Evolutionary conservation across 2,797 vertebrate species (phyloP), one percentile per base, ranked within the genome.

Genomic region (Iguana delicatissima): DNA sequence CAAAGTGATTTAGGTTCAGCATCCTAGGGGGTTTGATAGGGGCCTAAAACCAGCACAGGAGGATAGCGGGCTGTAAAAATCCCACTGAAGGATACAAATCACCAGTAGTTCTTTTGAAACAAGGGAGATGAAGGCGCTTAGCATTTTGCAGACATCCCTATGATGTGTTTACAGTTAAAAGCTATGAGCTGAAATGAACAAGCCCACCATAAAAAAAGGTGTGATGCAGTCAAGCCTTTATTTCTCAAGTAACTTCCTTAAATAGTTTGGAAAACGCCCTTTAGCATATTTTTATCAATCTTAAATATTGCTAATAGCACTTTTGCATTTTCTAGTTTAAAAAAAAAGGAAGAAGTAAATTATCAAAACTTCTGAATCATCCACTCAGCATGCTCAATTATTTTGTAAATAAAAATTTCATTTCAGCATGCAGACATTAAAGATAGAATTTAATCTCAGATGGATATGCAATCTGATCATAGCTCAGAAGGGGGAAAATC

Each of bases 401-500:
- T 89, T 91, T 84, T 91, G 88, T 89, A 91, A 93, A 89, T 85
- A 91, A 80, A 87, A 91, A 76, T 69, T 84, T 81, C 69, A 81
- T 91, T 89, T 80, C 81, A 69, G 76, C 86, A 93, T 77, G 55
- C 84, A 89, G 85, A 85, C 81, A 89, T 81, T 87, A 77, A 85
- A 77, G 67, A 85, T 72, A 84, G 87, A 87, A 81, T 85, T 87
- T 89, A 91, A 91, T 89, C 90, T 93, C 81, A 59, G 76, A 87
- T 93, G 80, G 88, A 81, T 85, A 87, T 84, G 88, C 85, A 79
- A 89, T 32, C 85, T 87, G 87, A 91, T 89, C 90, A 90, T 76
- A 74, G 72, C 88, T 91, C 74, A 64, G 72, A 64, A 69, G 50
- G 35, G 10, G 35, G 12, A 59, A n/a, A 35, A 50, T 69, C 6